Evolutionary conservation across 2,888 invertebrate genomes (phyloP).

Genomic region (Tenodera sinensis): DNA sequence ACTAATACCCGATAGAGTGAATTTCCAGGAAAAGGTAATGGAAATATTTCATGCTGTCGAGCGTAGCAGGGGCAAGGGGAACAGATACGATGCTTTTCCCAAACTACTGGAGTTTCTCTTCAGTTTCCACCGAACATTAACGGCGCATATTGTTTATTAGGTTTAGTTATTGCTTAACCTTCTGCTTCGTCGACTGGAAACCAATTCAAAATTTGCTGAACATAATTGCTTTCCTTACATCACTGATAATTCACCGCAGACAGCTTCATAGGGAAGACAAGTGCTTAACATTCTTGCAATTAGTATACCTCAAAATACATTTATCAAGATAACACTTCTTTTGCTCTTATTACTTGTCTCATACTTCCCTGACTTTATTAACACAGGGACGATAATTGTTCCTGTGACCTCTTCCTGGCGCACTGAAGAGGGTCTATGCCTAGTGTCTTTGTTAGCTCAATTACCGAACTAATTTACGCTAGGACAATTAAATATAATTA

Average conservation of each 20-base stretch:
- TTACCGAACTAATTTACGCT: too few relatives aligned
- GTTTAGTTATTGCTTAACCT: background rate
- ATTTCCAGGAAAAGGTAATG: background rate
- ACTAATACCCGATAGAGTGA: too few relatives aligned
- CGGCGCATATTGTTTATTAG: background rate
- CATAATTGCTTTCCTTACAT: background rate
- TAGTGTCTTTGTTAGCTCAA: too few relatives aligned
- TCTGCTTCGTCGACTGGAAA: background rate
- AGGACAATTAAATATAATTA: too few relatives aligned
- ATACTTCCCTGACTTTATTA: too few relatives aligned
- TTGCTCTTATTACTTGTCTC: too few relatives aligned
- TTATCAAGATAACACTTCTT: too few relatives aligned
- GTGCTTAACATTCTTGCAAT: background rate
- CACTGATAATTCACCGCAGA: background rate
- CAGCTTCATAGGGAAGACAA: background rate
- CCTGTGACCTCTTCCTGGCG: too few relatives aligned
- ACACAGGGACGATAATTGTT: too few relatives aligned
- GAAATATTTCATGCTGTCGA: background rate
- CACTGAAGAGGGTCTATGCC: too few relatives aligned
- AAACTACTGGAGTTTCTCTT: background rate
- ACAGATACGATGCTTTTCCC: background rate
- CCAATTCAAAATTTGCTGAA: background rate
- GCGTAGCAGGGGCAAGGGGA: too few relatives aligned
- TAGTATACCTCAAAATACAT: background rate
- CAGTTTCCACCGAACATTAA: background rate